Base-by-base conservation (phyloP, 2,888 invertebrate species). In the Netelia virgata region DNA sequence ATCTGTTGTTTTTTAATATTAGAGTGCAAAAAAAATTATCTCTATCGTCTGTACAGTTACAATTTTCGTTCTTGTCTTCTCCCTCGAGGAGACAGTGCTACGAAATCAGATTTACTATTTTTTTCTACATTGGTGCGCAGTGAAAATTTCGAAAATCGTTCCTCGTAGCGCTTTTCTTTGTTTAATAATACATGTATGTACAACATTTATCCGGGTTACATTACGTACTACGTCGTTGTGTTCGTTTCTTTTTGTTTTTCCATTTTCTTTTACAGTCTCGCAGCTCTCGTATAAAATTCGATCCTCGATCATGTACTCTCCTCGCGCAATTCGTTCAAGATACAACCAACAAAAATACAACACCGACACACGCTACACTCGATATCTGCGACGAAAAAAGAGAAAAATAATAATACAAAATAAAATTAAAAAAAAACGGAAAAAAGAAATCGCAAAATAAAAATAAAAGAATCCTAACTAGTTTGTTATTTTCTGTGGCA, bases 401-500 rank as follows among this genome's bases (percentile, higher is more conserved):
- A 59, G 43, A 61, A 16, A 57, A 18, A 20, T 20, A 55, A 16
- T 3, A n/a, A n/a, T n/a, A n/a, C n/a, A n/a, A n/a, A n/a, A n/a
- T 16, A 18, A 16, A 55, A 16, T 1, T 2, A 36, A 6, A 36
- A 36, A 36, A 36, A 36, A 8, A 36, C 6, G 6, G 36, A 36
- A 36, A 36, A 36, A 36, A 36, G 36, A 36, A 36, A 36, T 6
- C 6, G 36, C 36, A 36, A 36, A 36, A 36, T 36, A 68, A 55
- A 73, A 50, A 61, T 64, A 83, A 57, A 74, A 64, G 53, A 74
- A 83, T 83, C 76, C 79, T 80, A 83, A 77, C 80, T 84, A 81
- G 84, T 84, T 84, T 76, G 84, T 84, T 84, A 81, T 80, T 84
- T 73, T 84, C 80, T 74, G 81, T 78, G 81, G 77, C 86, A 81